A percentile compares a stretch with the other conserved stretches of the same genome.
Evolutionary conservation across 2,888 invertebrate species (phyloP).

Genomic region (Drosophila ezoana): DNA sequence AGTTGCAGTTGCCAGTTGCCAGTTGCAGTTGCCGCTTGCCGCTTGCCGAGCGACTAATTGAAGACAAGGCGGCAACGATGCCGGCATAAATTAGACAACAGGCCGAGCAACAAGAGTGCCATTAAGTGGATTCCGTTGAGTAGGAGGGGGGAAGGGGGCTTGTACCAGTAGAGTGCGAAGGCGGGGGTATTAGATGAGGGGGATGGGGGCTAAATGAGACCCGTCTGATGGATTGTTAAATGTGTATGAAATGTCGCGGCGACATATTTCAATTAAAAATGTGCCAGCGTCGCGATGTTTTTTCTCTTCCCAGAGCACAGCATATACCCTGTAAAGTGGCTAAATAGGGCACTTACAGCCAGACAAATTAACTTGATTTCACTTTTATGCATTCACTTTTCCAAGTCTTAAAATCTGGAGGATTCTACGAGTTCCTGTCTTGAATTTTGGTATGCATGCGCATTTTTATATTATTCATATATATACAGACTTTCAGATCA

Average conservation of each 20-base stretch:
- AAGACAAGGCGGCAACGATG: constrained; percentile 67
- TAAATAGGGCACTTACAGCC: too few species aligned
- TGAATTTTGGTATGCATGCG: too few species aligned
- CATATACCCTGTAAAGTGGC: not conserved
- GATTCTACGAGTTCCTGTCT: too few species aligned
- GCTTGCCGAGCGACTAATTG: constrained; percentile 70
- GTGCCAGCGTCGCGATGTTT: constrained; percentile 9
- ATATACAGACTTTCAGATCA: too few species aligned
- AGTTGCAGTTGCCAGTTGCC: constrained; percentile 49
- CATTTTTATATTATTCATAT: too few species aligned
- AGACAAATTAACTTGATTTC: too few species aligned
- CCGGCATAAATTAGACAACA: constrained; percentile 68
- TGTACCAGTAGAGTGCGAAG: too few species aligned
- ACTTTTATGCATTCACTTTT: too few species aligned
- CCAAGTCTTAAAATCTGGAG: too few species aligned
- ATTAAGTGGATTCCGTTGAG: constrained; percentile 58
- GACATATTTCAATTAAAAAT: constrained; percentile 74
- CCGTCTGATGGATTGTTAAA: constrained; percentile 74
- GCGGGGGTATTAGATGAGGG: not conserved
- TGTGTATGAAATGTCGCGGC: constrained; percentile 61
- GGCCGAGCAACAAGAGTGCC: constrained; percentile 43
- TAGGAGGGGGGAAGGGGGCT: not conserved
- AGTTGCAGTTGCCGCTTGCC: constrained; percentile 38
- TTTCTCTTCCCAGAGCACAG: not conserved
- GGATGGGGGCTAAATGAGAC: constrained; percentile 1